Evolutionary conservation across 1,140 invertebrate species (phyloP), one percentile per base, ranked within the genome.

Genomic region (Aphis gossypii): DNA sequence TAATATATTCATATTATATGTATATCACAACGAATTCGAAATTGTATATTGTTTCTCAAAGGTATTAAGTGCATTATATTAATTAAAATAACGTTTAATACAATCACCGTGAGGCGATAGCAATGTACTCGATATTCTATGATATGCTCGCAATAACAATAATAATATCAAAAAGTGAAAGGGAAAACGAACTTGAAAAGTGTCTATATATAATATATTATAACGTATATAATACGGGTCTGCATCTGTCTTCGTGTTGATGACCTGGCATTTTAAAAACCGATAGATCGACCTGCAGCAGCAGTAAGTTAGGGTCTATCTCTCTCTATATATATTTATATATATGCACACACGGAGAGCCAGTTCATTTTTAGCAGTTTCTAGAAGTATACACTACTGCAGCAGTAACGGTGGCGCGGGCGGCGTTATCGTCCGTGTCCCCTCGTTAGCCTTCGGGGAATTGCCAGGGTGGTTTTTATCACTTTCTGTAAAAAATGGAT

Each of bases 401-500:
- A 44, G 14, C 41, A 30, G 83, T 76, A 87, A 88, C 86, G 46
- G 46, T 21, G 35, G 54, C n/a, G 88, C 48, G 56, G 54, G 88
- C 89, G 89, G 89, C 56, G 89, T 90, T 90, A 90, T 90, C 89
- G 89, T 68, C 89, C 89, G 38, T 90, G 89, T 90, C 89, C 89
- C 56, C 89, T 90, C 89, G 89, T 90, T 90, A 90, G 89, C 89
- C 89, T 90, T 90, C 89, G 56, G 89, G 89, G 89, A 90, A 90
- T 90, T 90, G 89, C 89, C 89, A 56, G 89, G 89, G 89, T 90
- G 89, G 89, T 90, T 94, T 94, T 94, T 94, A 94, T 94, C 93
- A 94, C 90, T 94, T 94, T 94, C 88, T 68, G 88, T 94, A 94
- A 94, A 94, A 94, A 94, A 94, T 94, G 93, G 90, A 94, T 89